Base-by-base conservation (phyloP, 2,113 vertebrate species). In the Hippocampus abdominalis region DNA sequence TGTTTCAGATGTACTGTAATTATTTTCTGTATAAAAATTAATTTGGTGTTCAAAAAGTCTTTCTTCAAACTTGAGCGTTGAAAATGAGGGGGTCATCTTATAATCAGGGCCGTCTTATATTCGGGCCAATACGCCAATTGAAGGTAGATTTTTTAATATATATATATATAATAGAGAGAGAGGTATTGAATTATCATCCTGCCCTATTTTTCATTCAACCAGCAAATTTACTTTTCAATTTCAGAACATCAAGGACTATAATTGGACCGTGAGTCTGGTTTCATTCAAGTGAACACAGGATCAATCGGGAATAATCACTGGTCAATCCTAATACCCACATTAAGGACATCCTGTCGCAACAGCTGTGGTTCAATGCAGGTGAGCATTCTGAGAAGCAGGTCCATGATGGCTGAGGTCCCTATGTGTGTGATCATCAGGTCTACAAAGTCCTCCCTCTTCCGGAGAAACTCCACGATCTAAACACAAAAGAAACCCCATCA, bases 381-480 rank as follows among this genome's bases (percentile, higher is more conserved):
- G 81, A 99, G 93, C 87, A 99, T 95, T 86, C 97, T 92, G 82
- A 99, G 96, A 85, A 99, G 88, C 82, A 99, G 89, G 79, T 99
- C 97, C 97, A 98, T 98, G 85, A 99, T 98, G 74, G 97, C 97
- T 36, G 97, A 99, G 49, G 97, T 99, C 81, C 96, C 97, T 84
- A 99, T 99, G 90, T 99, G 96, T 90, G 97, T 98, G 84, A 99
- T 96, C 88, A 98, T 93, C 71, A 99, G 90, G 87, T 98, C 95
- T 79, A 98, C 96, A 91, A 98, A 99, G 78, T 98, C 96, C 64
- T 94, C 95, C 60, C 92, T 94, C 92, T 94, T 96, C 89, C 96
- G 94, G 76, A 99, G 91, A 91, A 99, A 98, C 72, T 95, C 94
- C 75, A 99, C 96, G 77, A 98, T 98, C 96, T 98, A 71, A 27